Evolutionary conservation across 1,140 invertebrate species (phyloP).

Genomic region (Pemphigus obesinymphae): DNA sequence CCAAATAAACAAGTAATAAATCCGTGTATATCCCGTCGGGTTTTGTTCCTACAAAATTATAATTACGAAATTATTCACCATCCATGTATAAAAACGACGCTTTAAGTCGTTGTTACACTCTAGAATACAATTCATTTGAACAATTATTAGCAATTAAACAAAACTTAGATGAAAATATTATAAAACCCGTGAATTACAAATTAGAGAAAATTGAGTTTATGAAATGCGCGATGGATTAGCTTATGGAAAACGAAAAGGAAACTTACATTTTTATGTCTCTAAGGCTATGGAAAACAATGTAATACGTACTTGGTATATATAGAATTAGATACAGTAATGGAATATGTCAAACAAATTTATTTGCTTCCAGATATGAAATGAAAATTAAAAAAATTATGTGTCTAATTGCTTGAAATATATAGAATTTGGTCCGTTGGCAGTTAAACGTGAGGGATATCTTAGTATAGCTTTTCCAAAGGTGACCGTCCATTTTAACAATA

Average conservation of each 20-base stretch:
- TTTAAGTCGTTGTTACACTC: too few species aligned
- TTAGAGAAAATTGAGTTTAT: background rate
- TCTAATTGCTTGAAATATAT: background rate
- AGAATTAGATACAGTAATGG: background rate
- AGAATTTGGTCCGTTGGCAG: background rate
- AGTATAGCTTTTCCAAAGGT: background rate
- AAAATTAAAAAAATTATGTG: background rate
- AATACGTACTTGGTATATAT: background rate
- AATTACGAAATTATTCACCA: background rate
- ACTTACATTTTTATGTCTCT: background rate
- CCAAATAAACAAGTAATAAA: conserved; percentile 46
- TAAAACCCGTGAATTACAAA: background rate
- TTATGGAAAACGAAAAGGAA: too few species aligned
- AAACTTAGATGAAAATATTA: too few species aligned
- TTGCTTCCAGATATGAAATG: background rate
- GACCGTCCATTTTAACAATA: background rate
- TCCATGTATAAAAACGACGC: background rate
- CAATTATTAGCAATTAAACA: too few species aligned
- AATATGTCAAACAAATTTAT: background rate
- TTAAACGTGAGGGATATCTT: background rate
- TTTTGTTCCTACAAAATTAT: background rate
- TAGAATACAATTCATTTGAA: too few species aligned
- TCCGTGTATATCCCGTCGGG: background rate
- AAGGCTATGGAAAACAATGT: background rate
- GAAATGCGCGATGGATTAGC: background rate